phyloP scores from a whole-genome alignment of 2,888 invertebrate genomes.

The Oscheius sp. region DNA sequence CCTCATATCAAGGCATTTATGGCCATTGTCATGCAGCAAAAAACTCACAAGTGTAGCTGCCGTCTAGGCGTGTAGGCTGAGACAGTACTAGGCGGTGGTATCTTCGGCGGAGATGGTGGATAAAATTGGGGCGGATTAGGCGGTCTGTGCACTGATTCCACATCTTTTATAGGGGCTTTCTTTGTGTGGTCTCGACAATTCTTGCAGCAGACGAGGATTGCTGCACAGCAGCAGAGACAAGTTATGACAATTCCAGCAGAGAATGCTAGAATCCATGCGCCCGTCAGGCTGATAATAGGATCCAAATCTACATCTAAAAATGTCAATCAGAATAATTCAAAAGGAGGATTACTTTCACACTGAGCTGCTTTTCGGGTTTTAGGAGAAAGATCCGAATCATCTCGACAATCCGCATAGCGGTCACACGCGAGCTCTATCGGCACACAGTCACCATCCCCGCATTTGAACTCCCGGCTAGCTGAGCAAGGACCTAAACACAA shows the following conservation, averaged over 20 bases:
- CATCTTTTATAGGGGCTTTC: conserved; percentile 41
- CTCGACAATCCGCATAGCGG: conserved; percentile 56
- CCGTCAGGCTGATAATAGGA: conserved; percentile 50
- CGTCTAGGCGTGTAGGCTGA: conserved; percentile 47
- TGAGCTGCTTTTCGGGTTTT: conserved; percentile 50
- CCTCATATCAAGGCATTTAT: too few relatives aligned
- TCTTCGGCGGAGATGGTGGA: conserved; percentile 59
- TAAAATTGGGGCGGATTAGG: conserved; percentile 59
- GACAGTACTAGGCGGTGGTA: conserved; percentile 48
- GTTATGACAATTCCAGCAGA: conserved; percentile 45
- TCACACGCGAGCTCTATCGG: conserved; percentile 58
- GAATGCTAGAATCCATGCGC: conserved; percentile 46
- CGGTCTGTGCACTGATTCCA: conserved; percentile 15
- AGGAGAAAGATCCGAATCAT: conserved; percentile 53
- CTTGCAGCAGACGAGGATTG: conserved; percentile 50
- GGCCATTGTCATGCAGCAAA: not conserved
- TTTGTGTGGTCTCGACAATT: conserved; percentile 37
- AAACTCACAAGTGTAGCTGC: conserved; percentile 38
- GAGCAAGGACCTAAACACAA: conserved; percentile 37
- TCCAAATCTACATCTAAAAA: conserved; percentile 52
- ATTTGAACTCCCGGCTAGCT: conserved; percentile 48
- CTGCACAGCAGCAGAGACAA: conserved; percentile 44
- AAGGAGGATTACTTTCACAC: conserved; percentile 51
- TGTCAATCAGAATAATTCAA: not conserved
- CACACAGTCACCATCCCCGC: conserved; percentile 58